Conservation (phyloP, 2,888 invertebrate species). For the Pediacus dermestoides region DNA sequence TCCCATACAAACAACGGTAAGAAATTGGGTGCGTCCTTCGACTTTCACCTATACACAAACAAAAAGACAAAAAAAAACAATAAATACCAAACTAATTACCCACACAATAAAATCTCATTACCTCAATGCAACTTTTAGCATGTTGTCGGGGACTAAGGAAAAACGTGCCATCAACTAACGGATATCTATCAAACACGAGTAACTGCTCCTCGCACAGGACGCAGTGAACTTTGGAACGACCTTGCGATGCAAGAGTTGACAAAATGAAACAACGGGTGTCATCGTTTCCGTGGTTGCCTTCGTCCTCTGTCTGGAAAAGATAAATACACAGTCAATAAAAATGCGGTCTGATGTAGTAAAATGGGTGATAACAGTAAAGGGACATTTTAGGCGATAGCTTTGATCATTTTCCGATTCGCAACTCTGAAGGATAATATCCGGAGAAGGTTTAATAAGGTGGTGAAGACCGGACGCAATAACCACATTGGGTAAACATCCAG, state of each 20-base stretch:
- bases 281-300: constrained; percentile 97
- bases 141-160: constrained; percentile 94
- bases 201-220: constrained; percentile 85
- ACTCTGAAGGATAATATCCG: constrained; percentile 37
- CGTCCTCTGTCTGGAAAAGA: constrained; percentile 89
- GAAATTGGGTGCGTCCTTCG: constrained; percentile 83
- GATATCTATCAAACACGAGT: constrained; percentile 95
- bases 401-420: constrained; percentile 36
- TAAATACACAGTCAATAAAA: constrained; percentile 11
- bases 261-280: constrained; percentile 95
- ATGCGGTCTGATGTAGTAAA: neutral
- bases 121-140: constrained; percentile 82
- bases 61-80: constrained; percentile 6
- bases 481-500: constrained; percentile 28
- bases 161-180: constrained; percentile 95
- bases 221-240: constrained; percentile 80
- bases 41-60: constrained; percentile 71
- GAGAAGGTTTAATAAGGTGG: constrained; percentile 36
- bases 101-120: constrained; percentile 45
- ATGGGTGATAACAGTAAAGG: neutral
- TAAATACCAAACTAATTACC: constrained; percentile 4
- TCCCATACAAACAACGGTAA: constrained; percentile 93
- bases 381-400: constrained; percentile 18
- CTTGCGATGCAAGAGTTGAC: constrained; percentile 88
- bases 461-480: constrained; percentile 38